phyloP scores from a whole-genome alignment of 2,888 invertebrate species.

The Willowsia nigromaculata region DNA sequence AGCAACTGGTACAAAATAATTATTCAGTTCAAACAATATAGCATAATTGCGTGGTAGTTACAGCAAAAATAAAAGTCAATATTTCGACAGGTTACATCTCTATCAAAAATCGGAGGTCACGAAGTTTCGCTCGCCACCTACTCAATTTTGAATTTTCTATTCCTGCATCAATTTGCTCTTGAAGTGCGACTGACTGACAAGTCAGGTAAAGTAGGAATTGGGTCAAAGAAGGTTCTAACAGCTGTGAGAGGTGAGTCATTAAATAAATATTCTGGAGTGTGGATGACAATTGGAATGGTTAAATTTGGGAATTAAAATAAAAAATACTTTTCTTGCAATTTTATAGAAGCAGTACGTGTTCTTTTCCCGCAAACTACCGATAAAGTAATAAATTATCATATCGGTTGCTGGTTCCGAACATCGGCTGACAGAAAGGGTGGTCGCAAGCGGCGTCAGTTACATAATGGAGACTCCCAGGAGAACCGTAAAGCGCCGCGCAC shows the following conservation, averaged over 20 bases:
- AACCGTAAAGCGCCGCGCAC: background rate
- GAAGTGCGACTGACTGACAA: background rate
- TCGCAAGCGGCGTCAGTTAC: background rate
- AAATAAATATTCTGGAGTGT: too few species aligned
- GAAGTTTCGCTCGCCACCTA: too few species aligned
- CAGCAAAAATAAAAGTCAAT: too few species aligned
- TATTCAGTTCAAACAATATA: too few species aligned
- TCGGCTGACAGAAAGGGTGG: background rate
- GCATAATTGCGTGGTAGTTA: too few species aligned
- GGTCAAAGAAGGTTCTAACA: background rate
- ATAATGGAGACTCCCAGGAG: conserved; percentile 31
- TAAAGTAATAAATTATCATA: background rate
- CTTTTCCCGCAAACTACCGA: background rate
- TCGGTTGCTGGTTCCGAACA: background rate
- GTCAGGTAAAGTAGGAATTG: background rate
- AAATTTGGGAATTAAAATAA: too few species aligned
- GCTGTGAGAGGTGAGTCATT: background rate
- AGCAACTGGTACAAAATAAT: too few species aligned
- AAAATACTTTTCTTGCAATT: too few species aligned
- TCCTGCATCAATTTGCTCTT: background rate
- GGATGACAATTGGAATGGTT: too few species aligned
- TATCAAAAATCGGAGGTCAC: too few species aligned
- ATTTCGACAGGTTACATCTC: too few species aligned
- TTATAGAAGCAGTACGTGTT: background rate
- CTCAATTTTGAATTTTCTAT: background rate